These are phyloP conservation scores for Oryzias celebensis DNA, from an alignment of 2,113 vertebrate species.

Conservation along the genomic window DNA sequence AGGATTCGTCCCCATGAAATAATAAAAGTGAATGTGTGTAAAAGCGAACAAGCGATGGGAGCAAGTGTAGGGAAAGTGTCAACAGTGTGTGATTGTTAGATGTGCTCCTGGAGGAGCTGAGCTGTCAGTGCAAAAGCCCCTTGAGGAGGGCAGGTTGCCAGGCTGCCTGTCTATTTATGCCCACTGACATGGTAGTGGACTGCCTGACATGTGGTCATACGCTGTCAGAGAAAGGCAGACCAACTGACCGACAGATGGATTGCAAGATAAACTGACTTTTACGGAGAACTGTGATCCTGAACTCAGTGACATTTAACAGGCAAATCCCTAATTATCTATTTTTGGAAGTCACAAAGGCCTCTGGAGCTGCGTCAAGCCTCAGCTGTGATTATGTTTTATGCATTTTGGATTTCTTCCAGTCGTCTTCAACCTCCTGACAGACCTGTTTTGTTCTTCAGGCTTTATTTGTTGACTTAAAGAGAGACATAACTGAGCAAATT, in stretches of 20 bases:
- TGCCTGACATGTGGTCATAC: constrained; percentile 65
- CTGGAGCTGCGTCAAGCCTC: not conserved
- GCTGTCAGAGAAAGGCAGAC: constrained; percentile 53
- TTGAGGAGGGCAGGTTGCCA: constrained; percentile 56
- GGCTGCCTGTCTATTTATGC: constrained; percentile 65
- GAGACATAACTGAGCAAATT: too few species aligned
- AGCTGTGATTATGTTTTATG: not conserved
- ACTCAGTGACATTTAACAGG: constrained; percentile 2
- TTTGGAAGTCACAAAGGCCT: not conserved
- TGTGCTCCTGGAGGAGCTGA: constrained; percentile 58
- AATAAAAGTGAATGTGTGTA: constrained; percentile 35
- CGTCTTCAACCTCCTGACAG: too few species aligned
- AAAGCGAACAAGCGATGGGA: constrained; percentile 28
- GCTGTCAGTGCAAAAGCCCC: constrained; percentile 66
- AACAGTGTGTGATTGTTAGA: constrained; percentile 68
- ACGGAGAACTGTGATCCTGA: constrained; percentile 12
- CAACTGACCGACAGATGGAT: constrained; percentile 38
- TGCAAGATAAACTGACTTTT: constrained; percentile 8
- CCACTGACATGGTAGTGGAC: constrained; percentile 53
- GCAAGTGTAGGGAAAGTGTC: constrained; percentile 48
- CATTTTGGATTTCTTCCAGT: not conserved
- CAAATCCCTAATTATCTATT: constrained; percentile 11
- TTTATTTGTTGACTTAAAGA: too few species aligned
- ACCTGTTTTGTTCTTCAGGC: too few species aligned
- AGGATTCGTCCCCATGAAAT: constrained; percentile 20